These are phyloP conservation scores for Calosoma granatense DNA, from an alignment of 1,140 invertebrate genomes.

Conservation along the genomic window DNA sequence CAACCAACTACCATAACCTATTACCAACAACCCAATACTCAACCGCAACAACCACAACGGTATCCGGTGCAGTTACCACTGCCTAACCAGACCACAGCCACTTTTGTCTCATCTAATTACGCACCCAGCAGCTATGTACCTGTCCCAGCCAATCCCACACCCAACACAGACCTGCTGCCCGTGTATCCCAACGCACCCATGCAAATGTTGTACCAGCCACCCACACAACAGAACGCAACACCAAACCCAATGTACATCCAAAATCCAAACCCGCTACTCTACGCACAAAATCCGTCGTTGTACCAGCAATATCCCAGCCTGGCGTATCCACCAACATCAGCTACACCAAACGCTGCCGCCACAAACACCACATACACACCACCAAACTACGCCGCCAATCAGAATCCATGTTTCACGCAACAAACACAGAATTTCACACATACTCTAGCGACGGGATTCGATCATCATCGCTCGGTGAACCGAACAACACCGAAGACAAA, in stretches of 20 bases:
- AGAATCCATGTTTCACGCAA: neutral
- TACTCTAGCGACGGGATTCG: too few relatives aligned
- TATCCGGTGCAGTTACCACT: slow-evolving; percentile 3
- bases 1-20: slow-evolving; percentile 14
- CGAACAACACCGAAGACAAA: too few relatives aligned
- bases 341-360: slow-evolving; percentile 24
- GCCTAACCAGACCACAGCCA: neutral
- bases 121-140: neutral
- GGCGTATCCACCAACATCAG: slow-evolving; percentile 22
- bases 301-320: slow-evolving; percentile 12
- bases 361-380: slow-evolving; percentile 12
- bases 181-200: slow-evolving; percentile 26
- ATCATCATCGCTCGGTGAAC: too few relatives aligned
- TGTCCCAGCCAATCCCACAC: neutral
- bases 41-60: slow-evolving; percentile 5
- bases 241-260: slow-evolving; percentile 16
- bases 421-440: slow-evolving; percentile 1
- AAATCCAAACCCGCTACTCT: slow-evolving; percentile 21
- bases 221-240: slow-evolving; percentile 5
- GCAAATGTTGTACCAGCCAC: slow-evolving; percentile 24
- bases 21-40: slow-evolving; percentile 1
- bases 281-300: slow-evolving; percentile 21
- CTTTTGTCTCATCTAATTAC: neutral
- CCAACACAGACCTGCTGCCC: slow-evolving; percentile 22
- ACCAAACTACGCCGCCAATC: slow-evolving; percentile 12